These are phyloP conservation scores for Cebus imitator DNA, from an alignment of 2,113 vertebrate species.

Conservation along the genomic window DNA sequence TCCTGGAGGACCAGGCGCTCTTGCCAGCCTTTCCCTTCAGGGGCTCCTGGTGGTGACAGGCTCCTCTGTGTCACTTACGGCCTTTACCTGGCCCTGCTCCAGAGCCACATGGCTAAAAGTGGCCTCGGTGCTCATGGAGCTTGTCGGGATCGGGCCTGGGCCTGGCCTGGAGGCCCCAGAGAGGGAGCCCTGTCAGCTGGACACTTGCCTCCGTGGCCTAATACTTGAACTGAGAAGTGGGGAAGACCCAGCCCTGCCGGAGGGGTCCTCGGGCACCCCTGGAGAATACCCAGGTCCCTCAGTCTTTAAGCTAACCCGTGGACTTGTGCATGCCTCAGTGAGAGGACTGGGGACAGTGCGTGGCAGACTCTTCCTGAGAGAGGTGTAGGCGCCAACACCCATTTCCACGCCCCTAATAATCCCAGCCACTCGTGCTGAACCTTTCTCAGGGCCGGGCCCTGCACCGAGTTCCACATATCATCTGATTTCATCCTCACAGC, in stretches of 20 bases:
- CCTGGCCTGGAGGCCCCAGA: background rate
- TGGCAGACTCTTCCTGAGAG: background rate
- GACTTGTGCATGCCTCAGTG: fast-evolving
- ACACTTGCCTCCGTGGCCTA: background rate
- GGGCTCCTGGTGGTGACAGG: background rate
- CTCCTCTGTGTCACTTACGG: background rate
- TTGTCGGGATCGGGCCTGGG: background rate
- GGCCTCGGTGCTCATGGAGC: background rate
- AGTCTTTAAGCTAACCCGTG: background rate
- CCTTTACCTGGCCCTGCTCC: background rate
- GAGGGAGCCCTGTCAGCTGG: too few relatives aligned
- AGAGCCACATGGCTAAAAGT: background rate
- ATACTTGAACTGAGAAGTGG: background rate
- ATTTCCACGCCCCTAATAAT: background rate
- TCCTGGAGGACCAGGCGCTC: background rate
- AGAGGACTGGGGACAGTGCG: background rate
- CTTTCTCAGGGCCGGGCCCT: background rate
- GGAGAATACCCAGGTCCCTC: background rate
- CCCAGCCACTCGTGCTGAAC: background rate
- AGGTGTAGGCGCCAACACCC: fast-evolving
- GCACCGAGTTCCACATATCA: fast-evolving
- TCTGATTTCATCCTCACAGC: background rate
- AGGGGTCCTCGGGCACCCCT: too few relatives aligned
- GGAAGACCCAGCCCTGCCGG: background rate
- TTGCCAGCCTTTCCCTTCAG: background rate